Evolutionary conservation across 35 echinoderm and acorn worm genomes (phyloP).

Genomic region (Anneissia japonica): DNA sequence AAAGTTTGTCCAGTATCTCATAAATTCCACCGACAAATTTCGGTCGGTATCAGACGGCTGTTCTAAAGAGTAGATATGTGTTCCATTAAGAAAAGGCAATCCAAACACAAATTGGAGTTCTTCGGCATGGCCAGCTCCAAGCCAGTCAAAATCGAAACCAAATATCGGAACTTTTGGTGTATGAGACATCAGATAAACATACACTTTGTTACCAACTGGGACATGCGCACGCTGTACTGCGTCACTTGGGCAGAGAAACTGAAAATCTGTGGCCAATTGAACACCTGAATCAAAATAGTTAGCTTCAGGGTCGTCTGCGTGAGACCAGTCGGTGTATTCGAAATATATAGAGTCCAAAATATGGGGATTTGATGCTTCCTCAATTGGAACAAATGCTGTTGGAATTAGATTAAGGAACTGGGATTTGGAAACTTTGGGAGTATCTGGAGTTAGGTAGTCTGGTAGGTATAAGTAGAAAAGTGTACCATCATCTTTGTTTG

Average conservation of each 20-base stretch:
- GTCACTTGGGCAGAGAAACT: conserved; percentile 65
- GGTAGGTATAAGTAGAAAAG: conserved; percentile 11
- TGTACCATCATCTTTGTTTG: conserved; percentile 52
- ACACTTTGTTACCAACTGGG: conserved; percentile 33
- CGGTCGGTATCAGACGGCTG: conserved; percentile 16
- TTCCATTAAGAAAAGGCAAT: conserved; percentile 1
- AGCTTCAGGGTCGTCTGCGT: conserved; percentile 35
- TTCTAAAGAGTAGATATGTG: background rate
- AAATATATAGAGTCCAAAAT: conserved; percentile 51
- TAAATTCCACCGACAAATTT: conserved; percentile 15
- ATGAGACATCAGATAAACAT: conserved; percentile 64
- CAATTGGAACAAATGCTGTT: conserved; percentile 5
- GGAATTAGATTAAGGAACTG: background rate
- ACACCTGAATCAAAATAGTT: conserved; percentile 45
- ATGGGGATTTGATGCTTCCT: conserved; percentile 20
- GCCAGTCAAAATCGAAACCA: conserved; percentile 22
- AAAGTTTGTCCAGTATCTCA: conserved; percentile 67
- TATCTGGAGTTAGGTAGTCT: conserved; percentile 5
- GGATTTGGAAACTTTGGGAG: background rate
- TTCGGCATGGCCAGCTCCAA: conserved; percentile 51
- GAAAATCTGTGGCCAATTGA: conserved; percentile 42
- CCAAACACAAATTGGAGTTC: conserved; percentile 67
- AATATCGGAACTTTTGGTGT: conserved; percentile 5
- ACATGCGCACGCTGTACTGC: conserved; percentile 20
- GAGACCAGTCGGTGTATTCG: conserved; percentile 67